Base-by-base conservation (phyloP, 2,797 vertebrate genomes). In the Thalassophryne amazonica region DNA sequence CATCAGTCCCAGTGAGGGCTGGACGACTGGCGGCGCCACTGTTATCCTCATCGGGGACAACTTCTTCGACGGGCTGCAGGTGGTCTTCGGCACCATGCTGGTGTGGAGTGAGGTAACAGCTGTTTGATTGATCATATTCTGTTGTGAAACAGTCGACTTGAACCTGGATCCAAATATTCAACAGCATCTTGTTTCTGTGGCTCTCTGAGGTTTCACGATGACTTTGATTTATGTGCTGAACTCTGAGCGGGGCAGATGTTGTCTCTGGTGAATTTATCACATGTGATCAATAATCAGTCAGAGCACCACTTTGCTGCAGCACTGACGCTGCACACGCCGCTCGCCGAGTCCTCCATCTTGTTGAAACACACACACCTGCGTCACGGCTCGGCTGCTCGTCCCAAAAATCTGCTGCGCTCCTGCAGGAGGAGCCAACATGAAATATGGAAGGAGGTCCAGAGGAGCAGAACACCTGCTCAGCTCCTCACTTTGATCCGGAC, bases 1-100 rank as follows among this genome's bases (percentile, higher is more conserved):
- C 85, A 95, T 98, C 87, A 97, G 95, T 68, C 95, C 95, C 3
- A 95, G 95, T 20, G 95, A 96, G 66, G 95, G 95, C 46, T 98
- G 95, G 95, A 98, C 95, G 45, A 97, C 94, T 0, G 95, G 95
- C 0, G 95, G 95, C 0, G 95, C 95, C 86, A 97, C 95, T 0
- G 94, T 97, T 86, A 97, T 98, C 76, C 93, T 98, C 80, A 98
- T 98, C 32, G 95, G 95, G 0, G 95, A 98, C 91, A 97, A 96
- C 86, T 98, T 98, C 88, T 98, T 98, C 1, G 95, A 98, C 0
- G 95, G 95, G 3, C 89, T 98, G 34, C 95, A 97, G 89, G 95
- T 98, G 0, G 94, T 98, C 40, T 96, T 97, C 7, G 95, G 95
- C 47, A 96, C 93, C 59, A 92, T 96, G 91, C 86, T 97, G 61